Conservation (phyloP, 1,140 invertebrate genomes). For the Pseudobourletiella spinata region DNA sequence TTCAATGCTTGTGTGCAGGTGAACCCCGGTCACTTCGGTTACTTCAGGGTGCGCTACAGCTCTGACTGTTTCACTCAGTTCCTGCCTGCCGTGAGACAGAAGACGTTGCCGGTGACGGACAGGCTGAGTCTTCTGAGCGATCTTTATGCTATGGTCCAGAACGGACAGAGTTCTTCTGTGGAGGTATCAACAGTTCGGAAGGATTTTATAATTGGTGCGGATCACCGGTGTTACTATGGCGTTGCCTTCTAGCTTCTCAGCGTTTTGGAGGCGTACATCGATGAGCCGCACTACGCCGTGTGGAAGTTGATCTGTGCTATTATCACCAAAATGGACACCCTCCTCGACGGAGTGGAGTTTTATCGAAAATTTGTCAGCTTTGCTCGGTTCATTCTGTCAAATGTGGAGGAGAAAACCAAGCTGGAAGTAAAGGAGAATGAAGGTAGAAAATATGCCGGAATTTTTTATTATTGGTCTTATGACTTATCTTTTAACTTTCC, state of each 20-base stretch:
- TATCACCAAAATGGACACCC: conserved; percentile 60
- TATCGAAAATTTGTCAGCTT: conserved; percentile 58
- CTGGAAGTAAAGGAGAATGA: conserved; percentile 67
- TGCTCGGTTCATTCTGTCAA: conserved; percentile 56
- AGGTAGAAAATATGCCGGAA: too few species aligned
- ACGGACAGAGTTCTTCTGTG: not conserved
- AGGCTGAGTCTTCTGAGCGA: conserved; percentile 14
- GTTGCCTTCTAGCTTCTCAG: not conserved
- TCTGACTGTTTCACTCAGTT: conserved; percentile 13
- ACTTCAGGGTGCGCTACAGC: conserved; percentile 17
- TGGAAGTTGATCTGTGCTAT: conserved; percentile 76
- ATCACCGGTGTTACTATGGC: too few species aligned
- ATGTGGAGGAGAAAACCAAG: conserved; percentile 59
- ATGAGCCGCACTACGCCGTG: conserved; percentile 83
- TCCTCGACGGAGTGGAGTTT: conserved; percentile 68
- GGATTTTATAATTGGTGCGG: too few species aligned
- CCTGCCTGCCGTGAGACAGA: conserved; percentile 9
- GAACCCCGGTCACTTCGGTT: conserved; percentile 9
- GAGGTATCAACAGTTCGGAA: too few species aligned
- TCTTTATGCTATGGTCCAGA: conserved; percentile 7
- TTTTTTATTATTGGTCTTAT: too few species aligned
- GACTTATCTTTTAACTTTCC: too few species aligned
- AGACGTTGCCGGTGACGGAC: conserved; percentile 13
- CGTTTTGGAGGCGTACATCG: conserved; percentile 63
- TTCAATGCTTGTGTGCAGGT: conserved; percentile 1